Evolutionary conservation across 2,113 vertebrate species (phyloP).

Genomic region (Hiodon alosoides): DNA sequence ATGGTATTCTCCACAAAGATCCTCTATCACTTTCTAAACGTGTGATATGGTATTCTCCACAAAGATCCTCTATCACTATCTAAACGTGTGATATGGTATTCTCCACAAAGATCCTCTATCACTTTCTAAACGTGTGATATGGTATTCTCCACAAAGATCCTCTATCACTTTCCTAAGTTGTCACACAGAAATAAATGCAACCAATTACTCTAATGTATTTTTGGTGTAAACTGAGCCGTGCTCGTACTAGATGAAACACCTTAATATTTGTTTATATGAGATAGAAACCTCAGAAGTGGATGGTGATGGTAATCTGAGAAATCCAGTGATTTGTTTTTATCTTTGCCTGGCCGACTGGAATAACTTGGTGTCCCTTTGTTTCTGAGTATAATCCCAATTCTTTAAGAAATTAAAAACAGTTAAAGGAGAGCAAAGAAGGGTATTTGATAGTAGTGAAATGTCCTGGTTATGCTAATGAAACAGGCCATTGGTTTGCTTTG

Average conservation of each 20-base stretch:
- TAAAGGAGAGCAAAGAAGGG: conserved; percentile 29
- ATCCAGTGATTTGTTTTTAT: not conserved
- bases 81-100: conserved; percentile 17
- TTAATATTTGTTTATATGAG: too few species aligned
- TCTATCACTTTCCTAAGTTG: conserved; percentile 7
- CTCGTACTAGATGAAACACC: too few species aligned
- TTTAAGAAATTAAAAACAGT: conserved; percentile 50
- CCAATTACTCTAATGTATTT: not conserved
- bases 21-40: conserved; percentile 34
- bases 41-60: not conserved
- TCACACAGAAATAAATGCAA: not conserved
- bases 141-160: conserved; percentile 21
- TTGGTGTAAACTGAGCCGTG: not conserved
- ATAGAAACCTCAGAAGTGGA: not conserved
- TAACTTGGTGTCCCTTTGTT: conserved; percentile 17
- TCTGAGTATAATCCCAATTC: conserved; percentile 39
- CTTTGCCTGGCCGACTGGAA: conserved; percentile 7
- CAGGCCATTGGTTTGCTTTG: conserved; percentile 13
- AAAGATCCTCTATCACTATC: conserved; percentile 23
- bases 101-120: conserved; percentile 30
- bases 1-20: conserved; percentile 25
- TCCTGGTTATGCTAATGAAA: conserved; percentile 36
- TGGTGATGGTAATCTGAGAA: not conserved
- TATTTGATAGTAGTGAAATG: conserved; percentile 28
- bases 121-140: conserved; percentile 28